A percentile compares a stretch with the other conserved stretches of the same genome.
Evolutionary conservation across 2,113 vertebrate species (phyloP).

Genomic region (Drymodes brunneopygia): DNA sequence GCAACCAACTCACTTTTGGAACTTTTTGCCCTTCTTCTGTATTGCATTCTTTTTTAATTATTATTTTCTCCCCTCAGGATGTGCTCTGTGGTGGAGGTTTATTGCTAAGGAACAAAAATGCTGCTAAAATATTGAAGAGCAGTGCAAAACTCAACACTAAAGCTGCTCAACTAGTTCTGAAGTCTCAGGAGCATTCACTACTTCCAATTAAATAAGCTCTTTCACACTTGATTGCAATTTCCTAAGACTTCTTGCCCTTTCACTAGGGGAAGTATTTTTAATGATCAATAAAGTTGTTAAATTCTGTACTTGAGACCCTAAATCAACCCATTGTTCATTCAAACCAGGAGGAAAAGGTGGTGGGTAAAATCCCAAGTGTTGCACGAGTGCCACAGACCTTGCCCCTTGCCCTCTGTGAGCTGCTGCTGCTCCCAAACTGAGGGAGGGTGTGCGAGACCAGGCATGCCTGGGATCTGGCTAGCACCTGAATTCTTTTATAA

Average conservation of each 20-base stretch:
- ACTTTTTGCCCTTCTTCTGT: neutral
- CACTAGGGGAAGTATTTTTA: neutral
- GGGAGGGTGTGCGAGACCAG: neutral
- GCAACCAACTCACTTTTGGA: neutral
- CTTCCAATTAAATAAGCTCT: neutral
- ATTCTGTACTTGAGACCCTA: neutral
- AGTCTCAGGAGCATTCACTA: neutral
- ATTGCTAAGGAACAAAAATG: neutral
- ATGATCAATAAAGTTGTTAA: neutral
- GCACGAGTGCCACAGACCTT: neutral
- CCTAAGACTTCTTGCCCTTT: neutral
- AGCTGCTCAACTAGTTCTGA: neutral
- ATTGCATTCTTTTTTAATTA: neutral
- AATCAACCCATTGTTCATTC: rapidly evolving
- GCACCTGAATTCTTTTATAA: rapidly evolving
- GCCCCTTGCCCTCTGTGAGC: rapidly evolving
- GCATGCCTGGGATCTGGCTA: neutral
- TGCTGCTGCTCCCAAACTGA: neutral
- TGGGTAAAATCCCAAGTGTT: neutral
- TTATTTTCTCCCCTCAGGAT: neutral
- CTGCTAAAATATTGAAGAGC: neutral
- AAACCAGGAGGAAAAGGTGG: neutral
- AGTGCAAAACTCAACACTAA: neutral
- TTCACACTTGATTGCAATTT: neutral
- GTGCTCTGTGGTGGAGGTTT: neutral